These are phyloP conservation scores for Oegoconia quadripuncta DNA, from an alignment of 2,888 invertebrate genomes.

Conservation along the genomic window DNA sequence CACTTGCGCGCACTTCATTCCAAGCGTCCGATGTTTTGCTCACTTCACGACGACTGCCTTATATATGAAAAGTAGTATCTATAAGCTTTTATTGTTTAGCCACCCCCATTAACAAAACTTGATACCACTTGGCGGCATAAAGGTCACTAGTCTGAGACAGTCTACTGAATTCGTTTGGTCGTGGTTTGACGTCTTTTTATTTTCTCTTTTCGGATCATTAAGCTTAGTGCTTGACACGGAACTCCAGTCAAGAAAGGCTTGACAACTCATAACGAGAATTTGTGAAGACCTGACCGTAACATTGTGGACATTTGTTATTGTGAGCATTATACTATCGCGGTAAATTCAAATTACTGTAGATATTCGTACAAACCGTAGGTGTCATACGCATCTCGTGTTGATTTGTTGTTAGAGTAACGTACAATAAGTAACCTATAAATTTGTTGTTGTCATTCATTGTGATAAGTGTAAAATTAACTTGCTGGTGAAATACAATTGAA, in stretches of 20 bases:
- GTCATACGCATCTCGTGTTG: constrained; percentile 5
- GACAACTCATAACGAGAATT: constrained; percentile 26
- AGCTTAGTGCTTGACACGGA: constrained; percentile 33
- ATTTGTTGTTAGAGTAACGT: constrained; percentile 1
- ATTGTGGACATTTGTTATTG: constrained; percentile 41
- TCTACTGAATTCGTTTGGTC: constrained; percentile 29
- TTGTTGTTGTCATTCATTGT: constrained; percentile 6
- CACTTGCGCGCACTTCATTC: constrained; percentile 59
- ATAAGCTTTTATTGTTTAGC: constrained; percentile 65
- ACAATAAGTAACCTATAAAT: constrained; percentile 8
- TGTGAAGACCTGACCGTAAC: constrained; percentile 36
- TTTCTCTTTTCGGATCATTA: constrained; percentile 27
- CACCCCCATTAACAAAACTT: constrained; percentile 62
- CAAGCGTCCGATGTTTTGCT: constrained; percentile 43
- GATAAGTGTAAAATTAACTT: constrained; percentile 15
- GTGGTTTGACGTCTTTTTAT: constrained; percentile 26
- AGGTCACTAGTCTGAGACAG: constrained; percentile 47
- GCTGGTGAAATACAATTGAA: constrained; percentile 20
- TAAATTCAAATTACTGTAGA: constrained; percentile 29
- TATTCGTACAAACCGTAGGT: constrained; percentile 10
- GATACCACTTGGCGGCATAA: constrained; percentile 49
- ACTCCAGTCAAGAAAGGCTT: constrained; percentile 31
- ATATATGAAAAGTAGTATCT: constrained; percentile 72
- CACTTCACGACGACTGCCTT: constrained; percentile 58
- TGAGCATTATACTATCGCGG: constrained; percentile 32